phyloP scores from a whole-genome alignment of 2,888 invertebrate genomes.

The Ennomos fuscantarius region DNA sequence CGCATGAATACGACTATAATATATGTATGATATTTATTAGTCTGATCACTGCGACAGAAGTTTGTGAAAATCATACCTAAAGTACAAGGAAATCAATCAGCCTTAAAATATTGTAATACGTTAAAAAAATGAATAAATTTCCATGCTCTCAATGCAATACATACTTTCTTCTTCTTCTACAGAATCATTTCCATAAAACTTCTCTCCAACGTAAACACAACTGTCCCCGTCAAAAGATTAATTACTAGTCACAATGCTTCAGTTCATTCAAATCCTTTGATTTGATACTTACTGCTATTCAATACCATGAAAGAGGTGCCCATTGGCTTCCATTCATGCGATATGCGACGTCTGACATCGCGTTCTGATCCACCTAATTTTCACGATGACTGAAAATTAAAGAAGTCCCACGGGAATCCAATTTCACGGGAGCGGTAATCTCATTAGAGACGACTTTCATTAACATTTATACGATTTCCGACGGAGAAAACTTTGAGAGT shows the following conservation, averaged over 20 bases:
- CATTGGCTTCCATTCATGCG: slow-evolving; percentile 53
- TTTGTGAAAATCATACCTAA: slow-evolving; percentile 5
- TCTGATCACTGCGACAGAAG: slow-evolving; percentile 13
- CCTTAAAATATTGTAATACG: too few species aligned
- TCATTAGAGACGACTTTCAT: slow-evolving; percentile 81
- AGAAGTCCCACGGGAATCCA: slow-evolving; percentile 79
- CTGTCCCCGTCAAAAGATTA: slow-evolving; percentile 4
- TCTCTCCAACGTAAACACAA: not conserved
- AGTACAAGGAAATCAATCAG: too few species aligned
- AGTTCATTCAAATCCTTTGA: slow-evolving; percentile 22
- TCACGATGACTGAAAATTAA: slow-evolving; percentile 79
- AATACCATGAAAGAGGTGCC: slow-evolving; percentile 39
- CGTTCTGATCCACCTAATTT: slow-evolving; percentile 70
- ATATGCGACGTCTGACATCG: slow-evolving; percentile 49
- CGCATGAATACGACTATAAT: slow-evolving; percentile 33
- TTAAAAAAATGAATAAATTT: too few species aligned
- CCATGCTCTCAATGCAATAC: not conserved
- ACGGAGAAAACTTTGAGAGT: slow-evolving; percentile 66
- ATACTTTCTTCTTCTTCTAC: not conserved
- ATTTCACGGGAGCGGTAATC: slow-evolving; percentile 81
- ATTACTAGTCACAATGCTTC: slow-evolving; percentile 27
- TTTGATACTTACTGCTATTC: slow-evolving; percentile 23
- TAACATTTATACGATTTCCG: slow-evolving; percentile 81
- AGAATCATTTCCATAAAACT: too few species aligned
- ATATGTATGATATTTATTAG: slow-evolving; percentile 15